These are phyloP conservation scores for Acrobasis repandana DNA, from an alignment of 2,888 invertebrate genomes.

Conservation along the genomic window DNA sequence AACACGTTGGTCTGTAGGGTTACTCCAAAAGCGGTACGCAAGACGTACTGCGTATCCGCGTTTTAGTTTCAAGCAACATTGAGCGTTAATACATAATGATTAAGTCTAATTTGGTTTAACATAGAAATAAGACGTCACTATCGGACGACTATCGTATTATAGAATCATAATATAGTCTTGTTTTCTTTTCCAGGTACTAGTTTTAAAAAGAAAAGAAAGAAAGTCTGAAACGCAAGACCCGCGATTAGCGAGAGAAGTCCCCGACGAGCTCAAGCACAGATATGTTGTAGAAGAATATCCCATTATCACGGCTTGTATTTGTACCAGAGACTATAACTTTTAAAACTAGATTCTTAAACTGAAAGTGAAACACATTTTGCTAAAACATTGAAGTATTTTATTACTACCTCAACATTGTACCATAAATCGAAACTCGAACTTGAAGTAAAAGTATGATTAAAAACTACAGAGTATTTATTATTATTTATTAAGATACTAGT, in stretches of 20 bases:
- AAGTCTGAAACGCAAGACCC: conserved; percentile 33
- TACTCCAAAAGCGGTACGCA: too few species aligned
- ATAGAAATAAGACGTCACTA: too few species aligned
- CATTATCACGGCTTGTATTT: conserved; percentile 61
- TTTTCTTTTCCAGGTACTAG: conserved; percentile 53
- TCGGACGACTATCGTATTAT: too few species aligned
- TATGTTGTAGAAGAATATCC: conserved; percentile 54
- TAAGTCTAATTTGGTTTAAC: too few species aligned
- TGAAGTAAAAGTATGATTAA: conserved; percentile 7
- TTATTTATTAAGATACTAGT: neutral
- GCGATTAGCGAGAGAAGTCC: conserved; percentile 39
- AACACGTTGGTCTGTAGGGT: too few species aligned
- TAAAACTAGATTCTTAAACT: neutral
- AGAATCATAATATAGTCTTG: neutral
- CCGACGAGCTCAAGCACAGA: conserved; percentile 44
- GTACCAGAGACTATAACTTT: conserved; percentile 45
- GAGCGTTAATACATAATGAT: too few species aligned
- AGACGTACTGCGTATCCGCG: too few species aligned
- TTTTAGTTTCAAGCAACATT: too few species aligned
- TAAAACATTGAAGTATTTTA: neutral
- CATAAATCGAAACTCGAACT: neutral
- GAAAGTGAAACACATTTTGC: neutral
- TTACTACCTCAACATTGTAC: conserved; percentile 5
- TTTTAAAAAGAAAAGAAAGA: conserved; percentile 46
- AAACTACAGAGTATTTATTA: neutral